Evolutionary conservation across 2,113 vertebrate species (phyloP).

Genomic region (Xerus inauris): DNA sequence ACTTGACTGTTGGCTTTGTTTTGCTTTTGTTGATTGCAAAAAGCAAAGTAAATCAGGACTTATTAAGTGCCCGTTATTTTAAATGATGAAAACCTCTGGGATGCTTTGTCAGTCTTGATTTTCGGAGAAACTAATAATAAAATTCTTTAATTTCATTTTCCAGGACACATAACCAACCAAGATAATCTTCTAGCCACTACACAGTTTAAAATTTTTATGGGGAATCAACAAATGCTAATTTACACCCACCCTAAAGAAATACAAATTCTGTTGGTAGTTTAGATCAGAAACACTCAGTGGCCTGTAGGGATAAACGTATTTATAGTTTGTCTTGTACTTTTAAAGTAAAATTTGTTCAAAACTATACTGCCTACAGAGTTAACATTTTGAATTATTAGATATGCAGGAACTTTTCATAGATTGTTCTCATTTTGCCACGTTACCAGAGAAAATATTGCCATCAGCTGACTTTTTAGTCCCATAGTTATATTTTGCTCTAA

Average conservation of each 20-base stretch:
- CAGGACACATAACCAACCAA: neutral
- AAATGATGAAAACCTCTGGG: neutral
- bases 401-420: neutral
- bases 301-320: neutral
- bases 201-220: slow-evolving; percentile 1
- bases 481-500: neutral
- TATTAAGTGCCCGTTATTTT: neutral
- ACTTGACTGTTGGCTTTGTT: neutral
- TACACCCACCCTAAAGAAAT: neutral
- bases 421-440: neutral
- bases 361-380: neutral
- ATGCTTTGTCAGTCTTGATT: slow-evolving; percentile 1
- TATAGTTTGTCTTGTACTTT: slow-evolving; percentile 15
- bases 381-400: neutral
- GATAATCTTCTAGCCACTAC: neutral
- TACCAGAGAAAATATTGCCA: neutral
- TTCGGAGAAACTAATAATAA: neutral
- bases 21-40: slow-evolving; percentile 3
- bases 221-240: slow-evolving; percentile 39
- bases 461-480: neutral
- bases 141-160: slow-evolving; percentile 27
- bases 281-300: neutral
- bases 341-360: neutral
- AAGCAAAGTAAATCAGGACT: neutral
- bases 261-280: neutral